These are phyloP conservation scores for Manacus vitellinus DNA, from an alignment of 2,113 vertebrate species.

Conservation along the genomic window DNA sequence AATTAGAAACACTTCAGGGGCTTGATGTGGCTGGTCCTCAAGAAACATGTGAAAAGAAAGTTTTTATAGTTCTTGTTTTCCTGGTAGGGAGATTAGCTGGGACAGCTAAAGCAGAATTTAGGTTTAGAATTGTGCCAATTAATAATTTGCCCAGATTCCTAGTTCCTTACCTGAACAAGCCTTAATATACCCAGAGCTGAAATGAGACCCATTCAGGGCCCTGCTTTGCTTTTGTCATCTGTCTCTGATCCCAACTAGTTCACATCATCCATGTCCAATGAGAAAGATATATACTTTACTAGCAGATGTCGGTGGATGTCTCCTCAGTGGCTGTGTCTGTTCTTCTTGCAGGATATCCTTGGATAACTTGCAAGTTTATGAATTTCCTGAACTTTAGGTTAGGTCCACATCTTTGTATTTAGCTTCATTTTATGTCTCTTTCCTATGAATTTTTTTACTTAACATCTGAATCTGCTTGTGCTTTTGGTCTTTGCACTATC, in stretches of 20 bases:
- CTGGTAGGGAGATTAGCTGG: not conserved
- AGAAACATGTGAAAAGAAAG: not conserved
- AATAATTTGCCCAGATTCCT: not conserved
- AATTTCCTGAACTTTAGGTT: not conserved
- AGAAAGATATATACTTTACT: not conserved
- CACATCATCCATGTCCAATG: rapidly evolving
- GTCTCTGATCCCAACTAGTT: not conserved
- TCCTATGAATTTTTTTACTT: not conserved
- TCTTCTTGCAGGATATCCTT: not conserved
- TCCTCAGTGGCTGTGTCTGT: not conserved
- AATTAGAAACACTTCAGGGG: not conserved
- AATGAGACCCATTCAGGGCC: not conserved
- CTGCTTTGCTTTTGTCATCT: not conserved
- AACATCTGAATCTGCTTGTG: not conserved
- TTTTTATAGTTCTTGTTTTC: not conserved
- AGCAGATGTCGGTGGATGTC: not conserved
- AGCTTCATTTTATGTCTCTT: not conserved
- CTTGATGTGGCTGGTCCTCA: not conserved
- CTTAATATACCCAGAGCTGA: not conserved
- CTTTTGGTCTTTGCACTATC: not conserved
- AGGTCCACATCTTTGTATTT: not conserved
- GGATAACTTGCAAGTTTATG: not conserved
- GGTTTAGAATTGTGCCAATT: not conserved
- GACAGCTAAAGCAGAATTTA: not conserved
- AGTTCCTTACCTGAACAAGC: not conserved